Evolutionary conservation across 2,888 invertebrate genomes (phyloP), one percentile per base, ranked within the genome.

Genomic region (Sthenelais limicola): DNA sequence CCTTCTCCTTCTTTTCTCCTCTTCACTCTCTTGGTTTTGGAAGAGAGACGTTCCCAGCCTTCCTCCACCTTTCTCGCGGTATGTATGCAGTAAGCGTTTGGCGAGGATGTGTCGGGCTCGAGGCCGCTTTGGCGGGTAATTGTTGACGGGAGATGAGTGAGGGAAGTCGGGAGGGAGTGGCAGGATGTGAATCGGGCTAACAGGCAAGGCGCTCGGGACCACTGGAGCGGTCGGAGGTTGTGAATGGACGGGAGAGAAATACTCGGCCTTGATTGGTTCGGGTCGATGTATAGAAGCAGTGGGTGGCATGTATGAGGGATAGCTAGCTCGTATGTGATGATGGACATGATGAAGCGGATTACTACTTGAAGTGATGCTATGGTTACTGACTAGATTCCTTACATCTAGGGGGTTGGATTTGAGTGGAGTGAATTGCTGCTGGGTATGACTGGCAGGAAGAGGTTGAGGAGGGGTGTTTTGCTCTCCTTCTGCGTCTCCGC

Each of bases 51-150:
- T n/a, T n/a, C n/a, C n/a, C n/a, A n/a, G n/a, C n/a, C n/a, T n/a
- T n/a, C n/a, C n/a, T n/a, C n/a, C n/a, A 7, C 26, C 28, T 7
- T 54, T 32, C 54, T 32, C 30, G 30, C 54, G 26, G 28, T 54
- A 54, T 7, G 54, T 54, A n/a, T 54, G 32, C 28, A 54, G n/a
- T 5, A 54, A 32, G 28, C 54, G 54, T 54, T 54, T 54, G 54
- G 54, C 5, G 15, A 54, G 54, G 54, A 54, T 9, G 28, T 26
- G 32, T 32, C 28, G 5, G 26, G 30, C 54, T 12, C 30, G 5
- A n/a, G n/a, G n/a, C n/a, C n/a, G n/a, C n/a, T n/a, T n/a, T n/a
- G n/a, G n/a, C n/a, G n/a, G n/a, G n/a, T n/a, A n/a, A n/a, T n/a
- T n/a, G n/a, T n/a, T n/a, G n/a, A n/a, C n/a, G 12, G 54, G 28